These are phyloP conservation scores for Isotomurus palustris DNA, from an alignment of 2,888 invertebrate genomes.

Conservation along the genomic window DNA sequence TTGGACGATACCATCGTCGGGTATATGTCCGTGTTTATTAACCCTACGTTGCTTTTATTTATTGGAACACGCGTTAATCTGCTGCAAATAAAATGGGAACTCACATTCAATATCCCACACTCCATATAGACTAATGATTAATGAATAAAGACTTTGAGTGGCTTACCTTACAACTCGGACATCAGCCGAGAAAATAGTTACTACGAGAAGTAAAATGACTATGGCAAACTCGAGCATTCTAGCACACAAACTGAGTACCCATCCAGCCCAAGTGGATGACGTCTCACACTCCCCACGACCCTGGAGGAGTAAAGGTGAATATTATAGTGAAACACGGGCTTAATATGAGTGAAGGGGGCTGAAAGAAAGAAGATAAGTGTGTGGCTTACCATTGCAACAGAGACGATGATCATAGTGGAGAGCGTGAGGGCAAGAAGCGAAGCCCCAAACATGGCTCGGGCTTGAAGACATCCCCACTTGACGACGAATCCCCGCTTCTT, in stretches of 20 bases:
- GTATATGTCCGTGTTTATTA: constrained; percentile 46
- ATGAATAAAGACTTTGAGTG: not conserved
- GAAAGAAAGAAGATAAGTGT: not conserved
- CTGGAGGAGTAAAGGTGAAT: constrained; percentile 28
- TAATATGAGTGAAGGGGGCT: not conserved
- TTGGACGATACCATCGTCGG: constrained; percentile 47
- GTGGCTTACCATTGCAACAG: constrained; percentile 45
- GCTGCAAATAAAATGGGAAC: constrained; percentile 31
- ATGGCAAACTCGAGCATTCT: constrained; percentile 47
- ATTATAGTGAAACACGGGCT: constrained; percentile 12
- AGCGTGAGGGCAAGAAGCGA: constrained; percentile 46
- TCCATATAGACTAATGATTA: not conserved
- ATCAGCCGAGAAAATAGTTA: constrained; percentile 47
- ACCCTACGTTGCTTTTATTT: constrained; percentile 47
- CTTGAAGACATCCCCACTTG: constrained; percentile 47
- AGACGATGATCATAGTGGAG: constrained; percentile 47
- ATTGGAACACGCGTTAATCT: constrained; percentile 46
- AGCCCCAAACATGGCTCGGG: constrained; percentile 47
- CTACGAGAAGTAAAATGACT: constrained; percentile 47
- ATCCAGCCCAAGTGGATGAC: constrained; percentile 45
- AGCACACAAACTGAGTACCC: constrained; percentile 47
- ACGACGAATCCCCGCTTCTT: constrained; percentile 46
- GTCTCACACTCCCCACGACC: constrained; percentile 46
- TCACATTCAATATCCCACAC: constrained; percentile 1
- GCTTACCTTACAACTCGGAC: constrained; percentile 46